Evolutionary conservation across 2,888 invertebrate species (phyloP), one percentile per base, ranked within the genome.

Genomic region (Eupithecia pulchellata): DNA sequence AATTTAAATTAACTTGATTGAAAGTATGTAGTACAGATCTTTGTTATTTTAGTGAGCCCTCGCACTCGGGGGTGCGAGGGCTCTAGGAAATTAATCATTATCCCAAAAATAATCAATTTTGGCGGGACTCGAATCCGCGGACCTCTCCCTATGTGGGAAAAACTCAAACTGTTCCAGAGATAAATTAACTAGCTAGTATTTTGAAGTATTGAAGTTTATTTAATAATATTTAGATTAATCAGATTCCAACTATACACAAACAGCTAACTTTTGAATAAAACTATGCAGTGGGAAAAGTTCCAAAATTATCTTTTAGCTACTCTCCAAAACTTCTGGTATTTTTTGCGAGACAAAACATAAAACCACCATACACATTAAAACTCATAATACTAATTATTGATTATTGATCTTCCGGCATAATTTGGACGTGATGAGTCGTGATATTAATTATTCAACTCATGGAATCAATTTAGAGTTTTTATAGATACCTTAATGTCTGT

Each of bases 391-490:
- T n/a, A n/a, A 11, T 66, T 60, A 63, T 69, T 62, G 58, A 52
- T 71, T 60, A 62, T 68, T 64, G 62, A 55, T 71, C 72, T 81
- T 84, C 84, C 84, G 83, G 73, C 65, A 81, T 70, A 55, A 65
- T 70, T 60, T 61, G 29, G 64, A 25, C 34, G 62, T 61, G 61
- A 75, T 77, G 25, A 72, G 67, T 75, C 79, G 76, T 78, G 78
- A 80, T 80, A 74, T 79, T 84, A 82, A 88, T 87, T 83, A 85
- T 78, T 74, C 75, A 76, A 72, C 80, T 82, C 81, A 84, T 82
- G 75, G 79, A 82, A 81, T 87, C 88, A 87, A 88, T 88, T 88
- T 88, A 80, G 69, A 58, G 71, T 82, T 87, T 84, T 87, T 80
- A 69, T 83, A 77, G 80, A 81, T 76, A 79, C 72, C 81, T 60